phyloP scores from a whole-genome alignment of 2,113 vertebrate genomes.

The Australoheros scitulus region DNA sequence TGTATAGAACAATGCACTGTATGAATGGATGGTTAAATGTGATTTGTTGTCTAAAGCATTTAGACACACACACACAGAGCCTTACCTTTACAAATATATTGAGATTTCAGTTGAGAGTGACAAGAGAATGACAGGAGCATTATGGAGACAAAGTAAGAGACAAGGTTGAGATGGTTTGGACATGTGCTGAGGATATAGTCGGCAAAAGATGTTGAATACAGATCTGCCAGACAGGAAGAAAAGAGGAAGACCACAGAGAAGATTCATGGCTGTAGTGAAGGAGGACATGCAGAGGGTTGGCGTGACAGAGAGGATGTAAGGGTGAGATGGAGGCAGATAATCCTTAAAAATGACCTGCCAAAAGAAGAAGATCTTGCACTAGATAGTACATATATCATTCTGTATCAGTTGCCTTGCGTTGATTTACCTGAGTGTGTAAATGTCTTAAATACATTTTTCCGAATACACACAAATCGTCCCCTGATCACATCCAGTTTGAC shows the following conservation, averaged over 20 bases:
- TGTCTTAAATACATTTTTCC: not conserved
- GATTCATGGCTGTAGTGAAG: not conserved
- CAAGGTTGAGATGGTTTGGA: not conserved
- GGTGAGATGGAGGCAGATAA: too few relatives aligned
- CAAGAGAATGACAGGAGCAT: not conserved
- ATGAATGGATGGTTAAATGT: not conserved
- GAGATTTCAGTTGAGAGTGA: not conserved
- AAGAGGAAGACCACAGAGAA: not conserved
- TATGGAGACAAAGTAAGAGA: not conserved
- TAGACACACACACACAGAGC: not conserved
- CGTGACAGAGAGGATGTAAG: not conserved
- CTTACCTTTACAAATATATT: too few relatives aligned
- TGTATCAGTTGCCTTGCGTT: not conserved
- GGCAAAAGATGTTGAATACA: not conserved
- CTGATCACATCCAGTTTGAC: not conserved
- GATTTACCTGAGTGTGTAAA: not conserved
- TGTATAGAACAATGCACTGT: not conserved
- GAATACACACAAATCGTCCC: not conserved
- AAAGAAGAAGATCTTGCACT: not conserved
- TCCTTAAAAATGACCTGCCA: too few relatives aligned
- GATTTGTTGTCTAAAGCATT: not conserved
- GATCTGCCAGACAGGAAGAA: not conserved
- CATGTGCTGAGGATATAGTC: not conserved
- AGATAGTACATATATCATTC: not conserved
- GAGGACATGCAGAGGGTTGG: not conserved